Conservation (phyloP, 2,113 vertebrate genomes). For the Oncorhynchus kisutch region DNA sequence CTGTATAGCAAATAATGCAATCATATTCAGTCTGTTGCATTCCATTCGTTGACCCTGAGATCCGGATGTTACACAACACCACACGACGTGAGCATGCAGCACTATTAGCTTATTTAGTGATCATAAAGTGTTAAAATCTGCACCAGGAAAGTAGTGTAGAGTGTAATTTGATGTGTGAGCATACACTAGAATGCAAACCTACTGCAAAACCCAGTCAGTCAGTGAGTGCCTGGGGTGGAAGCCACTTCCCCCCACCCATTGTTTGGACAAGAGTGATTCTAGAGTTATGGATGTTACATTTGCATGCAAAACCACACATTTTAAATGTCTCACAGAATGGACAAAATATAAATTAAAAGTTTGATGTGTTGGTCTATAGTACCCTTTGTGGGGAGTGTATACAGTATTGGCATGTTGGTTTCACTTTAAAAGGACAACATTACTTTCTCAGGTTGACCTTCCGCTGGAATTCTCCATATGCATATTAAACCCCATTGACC, state of each 20-base stretch:
- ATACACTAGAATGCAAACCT: background rate
- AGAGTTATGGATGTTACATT: too few species aligned
- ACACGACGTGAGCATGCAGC: background rate
- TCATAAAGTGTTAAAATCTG: background rate
- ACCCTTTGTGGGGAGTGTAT: too few species aligned
- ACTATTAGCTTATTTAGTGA: background rate
- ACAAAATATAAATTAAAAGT: too few species aligned
- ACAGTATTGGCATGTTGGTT: too few species aligned
- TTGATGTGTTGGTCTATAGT: too few species aligned
- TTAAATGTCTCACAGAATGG: too few species aligned
- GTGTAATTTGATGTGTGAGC: background rate
- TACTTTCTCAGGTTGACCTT: too few species aligned
- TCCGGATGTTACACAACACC: background rate
- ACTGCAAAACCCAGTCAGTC: conserved; percentile 1
- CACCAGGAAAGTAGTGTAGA: background rate
- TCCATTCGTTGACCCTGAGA: background rate
- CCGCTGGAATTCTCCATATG: background rate
- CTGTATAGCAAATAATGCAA: background rate
- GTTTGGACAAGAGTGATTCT: background rate
- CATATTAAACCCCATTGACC: background rate
- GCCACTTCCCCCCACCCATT: background rate
- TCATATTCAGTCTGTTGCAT: background rate
- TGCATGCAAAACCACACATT: too few species aligned
- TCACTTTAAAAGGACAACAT: too few species aligned
- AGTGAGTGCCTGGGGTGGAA: background rate